Conservation (phyloP, 92 coral and sea anemone species). For the Paragorgia papillata region DNA sequence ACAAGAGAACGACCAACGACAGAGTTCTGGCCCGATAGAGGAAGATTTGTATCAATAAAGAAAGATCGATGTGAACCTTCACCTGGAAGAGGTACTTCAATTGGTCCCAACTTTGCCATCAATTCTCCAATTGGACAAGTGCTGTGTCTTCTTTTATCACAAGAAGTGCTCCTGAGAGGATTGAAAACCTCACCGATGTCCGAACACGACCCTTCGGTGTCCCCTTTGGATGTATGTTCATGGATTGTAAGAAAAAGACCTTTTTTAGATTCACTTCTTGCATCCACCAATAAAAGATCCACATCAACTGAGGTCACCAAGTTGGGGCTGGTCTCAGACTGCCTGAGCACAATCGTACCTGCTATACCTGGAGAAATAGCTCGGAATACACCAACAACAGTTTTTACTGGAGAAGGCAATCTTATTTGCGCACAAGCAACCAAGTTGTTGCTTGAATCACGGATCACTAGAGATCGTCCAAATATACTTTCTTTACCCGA, state of each 20-base stretch:
- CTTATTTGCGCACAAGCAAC: conserved; percentile 77
- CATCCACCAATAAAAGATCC: conserved; percentile 69
- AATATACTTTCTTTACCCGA: conserved; percentile 69
- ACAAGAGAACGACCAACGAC: conserved; percentile 77
- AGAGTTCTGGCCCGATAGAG: conserved; percentile 66
- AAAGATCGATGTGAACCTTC: conserved; percentile 48
- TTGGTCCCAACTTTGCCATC: conserved; percentile 43
- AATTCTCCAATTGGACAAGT: conserved; percentile 28
- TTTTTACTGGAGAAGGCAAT: conserved; percentile 30
- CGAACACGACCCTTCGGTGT: conserved; percentile 7
- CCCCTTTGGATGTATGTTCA: conserved; percentile 7
- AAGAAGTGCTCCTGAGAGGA: conserved; percentile 23
- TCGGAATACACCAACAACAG: conserved; percentile 68
- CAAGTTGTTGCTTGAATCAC: conserved; percentile 34
- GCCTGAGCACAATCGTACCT: conserved; percentile 76
- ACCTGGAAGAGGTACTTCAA: conserved; percentile 68
- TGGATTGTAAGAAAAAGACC: conserved; percentile 20
- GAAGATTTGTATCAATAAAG: conserved; percentile 76
- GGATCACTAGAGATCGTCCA: conserved; percentile 77
- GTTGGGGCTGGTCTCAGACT: conserved; percentile 42
- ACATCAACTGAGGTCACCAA: conserved; percentile 61
- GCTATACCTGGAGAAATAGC: conserved; percentile 70
- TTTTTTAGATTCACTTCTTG: conserved; percentile 16
- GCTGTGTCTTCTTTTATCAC: conserved; percentile 21
- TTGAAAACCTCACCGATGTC: conserved; percentile 3